Conservation (phyloP, 1,140 invertebrate species). For the Spodoptera frugiperda region DNA sequence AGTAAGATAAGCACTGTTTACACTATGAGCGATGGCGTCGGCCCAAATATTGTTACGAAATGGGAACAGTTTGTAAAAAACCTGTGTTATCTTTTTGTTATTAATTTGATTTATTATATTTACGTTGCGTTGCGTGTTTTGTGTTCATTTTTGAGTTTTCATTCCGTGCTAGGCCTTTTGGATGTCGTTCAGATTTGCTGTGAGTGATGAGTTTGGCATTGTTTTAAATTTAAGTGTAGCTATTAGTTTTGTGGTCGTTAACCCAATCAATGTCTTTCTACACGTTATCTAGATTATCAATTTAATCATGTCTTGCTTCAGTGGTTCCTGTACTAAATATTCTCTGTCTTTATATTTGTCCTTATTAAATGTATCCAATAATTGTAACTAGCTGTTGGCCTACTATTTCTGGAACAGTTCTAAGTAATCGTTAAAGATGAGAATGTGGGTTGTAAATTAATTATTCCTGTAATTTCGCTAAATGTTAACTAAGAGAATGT, state of each 20-base stretch:
- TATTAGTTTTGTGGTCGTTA: not conserved
- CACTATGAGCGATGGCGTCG: slow-evolving; percentile 1
- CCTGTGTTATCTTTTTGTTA: slow-evolving; percentile 44
- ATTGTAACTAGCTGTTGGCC: too few species aligned
- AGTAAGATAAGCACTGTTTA: slow-evolving; percentile 36
- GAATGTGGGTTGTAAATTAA: too few species aligned
- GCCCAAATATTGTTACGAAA: slow-evolving; percentile 42
- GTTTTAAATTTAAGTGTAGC: not conserved
- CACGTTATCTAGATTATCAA: too few species aligned
- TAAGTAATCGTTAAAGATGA: too few species aligned
- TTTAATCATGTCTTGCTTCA: too few species aligned
- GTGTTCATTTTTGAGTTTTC: slow-evolving; percentile 14
- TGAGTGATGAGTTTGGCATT: slow-evolving; percentile 1
- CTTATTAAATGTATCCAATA: too few species aligned
- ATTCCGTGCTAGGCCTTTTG: slow-evolving; percentile 14
- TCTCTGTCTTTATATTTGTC: too few species aligned
- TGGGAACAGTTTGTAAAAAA: slow-evolving; percentile 40
- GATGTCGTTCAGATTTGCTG: not conserved
- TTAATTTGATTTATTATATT: slow-evolving; percentile 45
- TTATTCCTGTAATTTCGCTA: too few species aligned
- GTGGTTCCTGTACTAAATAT: too few species aligned
- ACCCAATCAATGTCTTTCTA: too few species aligned
- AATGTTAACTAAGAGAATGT: too few species aligned
- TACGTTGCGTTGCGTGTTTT: slow-evolving; percentile 42
- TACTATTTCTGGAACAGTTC: too few species aligned